Evolutionary conservation across 2,888 invertebrate species (phyloP), one percentile per base, ranked within the genome.

Genomic region (Pterobdella sp.): DNA sequence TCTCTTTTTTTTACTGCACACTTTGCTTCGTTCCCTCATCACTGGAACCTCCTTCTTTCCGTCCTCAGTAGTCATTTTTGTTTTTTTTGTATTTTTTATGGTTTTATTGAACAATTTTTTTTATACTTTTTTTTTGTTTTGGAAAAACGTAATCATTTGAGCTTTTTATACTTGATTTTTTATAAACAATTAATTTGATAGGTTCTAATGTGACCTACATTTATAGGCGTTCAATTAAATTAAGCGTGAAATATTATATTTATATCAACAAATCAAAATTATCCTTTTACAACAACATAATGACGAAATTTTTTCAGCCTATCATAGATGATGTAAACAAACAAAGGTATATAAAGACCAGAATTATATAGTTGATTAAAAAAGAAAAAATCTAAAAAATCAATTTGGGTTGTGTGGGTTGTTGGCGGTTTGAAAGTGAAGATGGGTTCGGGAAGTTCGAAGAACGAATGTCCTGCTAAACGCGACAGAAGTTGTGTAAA

Each of bases 1-100:
- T 2, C n/a, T 56, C 26, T 56, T 56, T 3, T 63, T 71, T 32
- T 34, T 37, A 52, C 49, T 22, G 42, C 69, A 69, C 26, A 42
- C 34, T 52, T 69, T 69, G n/a, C 35, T 60, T n/a, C 71, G 22
- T 4, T 56, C 60, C n/a, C 60, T 56, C 60, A 42, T 22, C 49
- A 42, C 49, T 14, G 60, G 4, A 22, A 26, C n/a, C 26, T 56
- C 60, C 4, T 56, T 56, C n/a, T 22, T n/a, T 14, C 26, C n/a
- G 10, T 14, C 26, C 14, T 14, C 3, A 22, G n/a, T 4, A 56
- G 60, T 26, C 60, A 56, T 56, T 56, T 56, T 4, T 3, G n/a
- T 7, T 26, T 26, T 3, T 56, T 56, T 56, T 56, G 3, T 4
- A 69, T 26, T 69, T n/a, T 36, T 26, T 52, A 29, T 29, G 18